Conservation (phyloP, 2,113 vertebrate genomes). For the Serinus canaria region DNA sequence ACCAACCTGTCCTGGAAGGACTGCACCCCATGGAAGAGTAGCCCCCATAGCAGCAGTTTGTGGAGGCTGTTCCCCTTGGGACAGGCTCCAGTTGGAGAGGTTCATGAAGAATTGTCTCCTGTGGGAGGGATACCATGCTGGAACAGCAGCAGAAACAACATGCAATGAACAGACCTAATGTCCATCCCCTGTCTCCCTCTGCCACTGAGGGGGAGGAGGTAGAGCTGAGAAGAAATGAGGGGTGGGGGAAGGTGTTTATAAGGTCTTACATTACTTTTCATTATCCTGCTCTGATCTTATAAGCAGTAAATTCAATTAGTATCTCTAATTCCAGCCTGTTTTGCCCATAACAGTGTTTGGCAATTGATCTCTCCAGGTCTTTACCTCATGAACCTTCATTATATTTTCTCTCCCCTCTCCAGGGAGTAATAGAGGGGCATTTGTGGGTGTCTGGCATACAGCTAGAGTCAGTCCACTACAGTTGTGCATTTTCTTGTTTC, state of each 20-base stretch:
- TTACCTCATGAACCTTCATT: background rate
- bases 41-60: background rate
- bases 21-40: background rate
- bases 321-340: background rate
- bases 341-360: fast-evolving
- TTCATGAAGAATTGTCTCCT: background rate
- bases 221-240: background rate
- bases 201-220: background rate
- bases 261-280: background rate
- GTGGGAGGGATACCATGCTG: background rate
- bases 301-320: background rate
- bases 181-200: background rate
- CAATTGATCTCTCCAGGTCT: background rate
- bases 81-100: background rate
- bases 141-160: background rate
- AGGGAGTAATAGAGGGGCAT: background rate
- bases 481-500: background rate
- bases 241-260: background rate
- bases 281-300: background rate
- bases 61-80: fast-evolving
- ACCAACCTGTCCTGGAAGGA: background rate
- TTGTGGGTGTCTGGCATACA: background rate
- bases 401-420: background rate
- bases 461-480: background rate
- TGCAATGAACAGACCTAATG: background rate